Base-by-base conservation (phyloP, 2,113 vertebrate species). In the Eira barbara region DNA sequence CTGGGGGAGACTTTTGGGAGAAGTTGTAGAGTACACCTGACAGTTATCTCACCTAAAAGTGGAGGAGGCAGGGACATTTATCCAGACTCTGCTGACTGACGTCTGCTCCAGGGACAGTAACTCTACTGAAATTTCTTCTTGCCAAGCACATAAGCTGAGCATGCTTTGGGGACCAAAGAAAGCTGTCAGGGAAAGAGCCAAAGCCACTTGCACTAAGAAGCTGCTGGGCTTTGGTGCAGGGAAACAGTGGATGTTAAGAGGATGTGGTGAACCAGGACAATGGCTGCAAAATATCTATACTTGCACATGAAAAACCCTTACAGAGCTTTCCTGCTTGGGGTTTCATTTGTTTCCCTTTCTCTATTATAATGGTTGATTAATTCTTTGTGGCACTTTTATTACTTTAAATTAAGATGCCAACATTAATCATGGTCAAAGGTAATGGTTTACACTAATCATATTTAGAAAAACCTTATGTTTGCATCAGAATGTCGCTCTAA, bases 351-450 rank as follows among this genome's bases (percentile, higher is more conserved):
- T 69, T 88, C 17, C 1, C 55, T 84, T 63, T 69, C 21, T 74
- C 21, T 69, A 11, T 47, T 55, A 3, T 90, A 73, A 88, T 0
- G 34, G 4, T 71, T 73, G 36, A 42, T 25, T 57, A 49, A 34
- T 80, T 59, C 11, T 95, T 57, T 81, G 49, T 71, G 59, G 18
- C 20, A 89, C 15, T 71, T 85, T 17, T 49, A 13, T 59, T 81
- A n/a, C 25, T 97, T 80, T 86, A 81, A 93, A 88, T 61, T 91
- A 87, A 94, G 78, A 69, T 29, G 42, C 25, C 11, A 80, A 89
- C 52, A 31, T 67, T 74, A 89, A 81, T 74, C 3, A 45, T 36
- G 55, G 23, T 57, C 42, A 84, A 85, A 95, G 36, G 42, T 52
- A 93, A 94, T 36, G 42, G 39, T 55, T 47, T 47, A 31, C 42